Percentiles rank a stretch among this genome's conserved stretches.
Evolutionary conservation across 2,888 invertebrate species (phyloP).

Genomic region (Luffia ferchaultella): DNA sequence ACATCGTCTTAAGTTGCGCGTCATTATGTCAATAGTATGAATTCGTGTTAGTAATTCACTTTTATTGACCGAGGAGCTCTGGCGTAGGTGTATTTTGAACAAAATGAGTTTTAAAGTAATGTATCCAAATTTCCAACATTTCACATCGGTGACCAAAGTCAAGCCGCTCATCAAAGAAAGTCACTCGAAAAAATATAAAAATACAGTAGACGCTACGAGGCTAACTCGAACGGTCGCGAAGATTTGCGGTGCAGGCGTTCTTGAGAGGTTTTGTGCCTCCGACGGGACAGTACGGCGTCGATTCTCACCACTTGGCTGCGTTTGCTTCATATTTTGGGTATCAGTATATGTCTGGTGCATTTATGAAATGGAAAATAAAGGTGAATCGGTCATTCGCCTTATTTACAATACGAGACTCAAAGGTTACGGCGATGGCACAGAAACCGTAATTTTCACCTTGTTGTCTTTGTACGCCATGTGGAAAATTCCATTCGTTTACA

Average conservation of each 20-base stretch:
- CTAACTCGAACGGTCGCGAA: constrained; percentile 23
- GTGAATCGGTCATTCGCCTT: constrained; percentile 33
- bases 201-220: constrained; percentile 26
- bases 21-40: no score
- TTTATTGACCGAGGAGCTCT: no score
- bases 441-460: constrained; percentile 24
- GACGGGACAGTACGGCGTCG: constrained; percentile 14
- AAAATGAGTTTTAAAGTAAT: no score
- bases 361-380: constrained; percentile 24
- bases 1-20: no score
- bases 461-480: constrained; percentile 29
- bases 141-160: no score
- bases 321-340: constrained; percentile 23
- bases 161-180: no score
- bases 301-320: constrained; percentile 25
- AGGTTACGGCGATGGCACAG: constrained; percentile 38
- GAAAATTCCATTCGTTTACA: constrained; percentile 29
- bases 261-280: constrained; percentile 10
- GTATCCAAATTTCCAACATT: no score
- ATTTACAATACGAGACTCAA: constrained; percentile 35
- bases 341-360: constrained; percentile 28
- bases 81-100: no score
- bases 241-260: constrained; percentile 26
- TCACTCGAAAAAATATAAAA: constrained; percentile 23
- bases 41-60: no score